Conservation (phyloP, 2,113 vertebrate species). For the Paratilapia polleni region DNA sequence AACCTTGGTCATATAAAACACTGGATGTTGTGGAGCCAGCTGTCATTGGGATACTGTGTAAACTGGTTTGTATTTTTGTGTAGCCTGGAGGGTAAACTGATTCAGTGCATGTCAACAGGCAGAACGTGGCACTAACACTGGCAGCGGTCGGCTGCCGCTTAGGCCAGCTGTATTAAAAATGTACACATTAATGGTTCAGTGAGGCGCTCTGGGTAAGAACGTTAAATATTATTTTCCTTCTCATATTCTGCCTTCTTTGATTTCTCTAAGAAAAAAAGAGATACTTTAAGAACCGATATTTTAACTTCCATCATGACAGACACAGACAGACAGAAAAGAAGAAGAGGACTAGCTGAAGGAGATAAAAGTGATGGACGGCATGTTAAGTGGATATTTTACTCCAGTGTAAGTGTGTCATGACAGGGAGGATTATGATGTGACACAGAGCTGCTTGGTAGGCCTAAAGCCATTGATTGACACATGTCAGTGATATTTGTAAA, state of each 20-base stretch:
- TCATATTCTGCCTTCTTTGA: slow-evolving; percentile 18
- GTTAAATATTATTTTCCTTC: slow-evolving; percentile 20
- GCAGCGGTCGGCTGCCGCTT: not conserved
- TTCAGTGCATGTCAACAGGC: not conserved
- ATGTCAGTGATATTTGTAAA: slow-evolving; percentile 51
- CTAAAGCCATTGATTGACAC: slow-evolving; percentile 71
- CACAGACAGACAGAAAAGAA: slow-evolving; percentile 46
- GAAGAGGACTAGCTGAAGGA: slow-evolving; percentile 42
- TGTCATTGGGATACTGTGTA: not conserved
- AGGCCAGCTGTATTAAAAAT: slow-evolving; percentile 1
- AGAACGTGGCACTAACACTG: not conserved
- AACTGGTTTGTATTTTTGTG: not conserved
- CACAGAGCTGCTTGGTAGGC: slow-evolving; percentile 59
- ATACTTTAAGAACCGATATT: slow-evolving; percentile 39
- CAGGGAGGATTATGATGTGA: slow-evolving; percentile 69
- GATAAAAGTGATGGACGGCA: slow-evolving; percentile 72
- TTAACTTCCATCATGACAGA: slow-evolving; percentile 47
- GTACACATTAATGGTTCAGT: slow-evolving; percentile 11
- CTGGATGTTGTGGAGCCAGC: not conserved
- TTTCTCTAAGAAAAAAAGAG: slow-evolving; percentile 35
- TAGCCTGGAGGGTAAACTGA: not conserved
- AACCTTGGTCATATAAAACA: slow-evolving; percentile 26
- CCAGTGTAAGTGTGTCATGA: slow-evolving; percentile 59
- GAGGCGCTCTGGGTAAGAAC: not conserved
- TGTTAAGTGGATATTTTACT: slow-evolving; percentile 74